Evolutionary conservation across 2,797 vertebrate species (phyloP).

Genomic region (Coranthus polyacanthus): DNA sequence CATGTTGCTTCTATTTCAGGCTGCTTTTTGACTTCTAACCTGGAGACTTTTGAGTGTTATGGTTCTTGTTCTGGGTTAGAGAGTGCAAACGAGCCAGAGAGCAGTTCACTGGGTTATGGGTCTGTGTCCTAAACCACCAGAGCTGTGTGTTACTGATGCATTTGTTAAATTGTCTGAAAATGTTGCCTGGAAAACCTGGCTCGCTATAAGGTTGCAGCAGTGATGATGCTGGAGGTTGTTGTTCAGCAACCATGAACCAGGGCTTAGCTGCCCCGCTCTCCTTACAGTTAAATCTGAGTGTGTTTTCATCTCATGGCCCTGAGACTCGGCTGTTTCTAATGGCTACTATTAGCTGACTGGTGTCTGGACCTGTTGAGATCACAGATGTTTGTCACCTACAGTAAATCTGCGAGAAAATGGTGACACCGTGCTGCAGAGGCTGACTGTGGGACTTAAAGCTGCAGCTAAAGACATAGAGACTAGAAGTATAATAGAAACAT

Average conservation of each 20-base stretch:
- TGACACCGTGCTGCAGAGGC: too few relatives aligned
- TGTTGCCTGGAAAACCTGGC: neutral
- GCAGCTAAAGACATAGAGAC: too few relatives aligned
- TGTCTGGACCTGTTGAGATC: neutral
- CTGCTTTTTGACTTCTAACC: conserved; percentile 31
- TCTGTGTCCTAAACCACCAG: neutral
- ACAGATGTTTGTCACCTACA: neutral
- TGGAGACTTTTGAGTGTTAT: conserved; percentile 32
- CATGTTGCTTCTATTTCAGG: neutral
- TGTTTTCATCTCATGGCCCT: neutral
- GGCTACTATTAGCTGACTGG: neutral
- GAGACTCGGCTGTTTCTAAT: conserved; percentile 5
- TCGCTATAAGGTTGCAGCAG: conserved; percentile 53
- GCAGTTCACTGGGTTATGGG: conserved; percentile 35
- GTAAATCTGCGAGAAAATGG: neutral
- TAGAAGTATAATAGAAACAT: too few relatives aligned
- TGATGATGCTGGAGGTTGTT: conserved; percentile 41
- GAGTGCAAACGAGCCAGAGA: neutral
- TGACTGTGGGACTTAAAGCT: too few relatives aligned
- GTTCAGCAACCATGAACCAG: conserved; percentile 34
- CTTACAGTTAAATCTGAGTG: conserved; percentile 13
- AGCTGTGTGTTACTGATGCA: neutral
- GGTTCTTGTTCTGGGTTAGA: conserved; percentile 12
- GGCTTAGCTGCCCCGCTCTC: conserved; percentile 42
- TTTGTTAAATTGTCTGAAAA: conserved; percentile 28